Conservation (phyloP, 2,888 invertebrate species). For the Heteropelma amictum region DNA sequence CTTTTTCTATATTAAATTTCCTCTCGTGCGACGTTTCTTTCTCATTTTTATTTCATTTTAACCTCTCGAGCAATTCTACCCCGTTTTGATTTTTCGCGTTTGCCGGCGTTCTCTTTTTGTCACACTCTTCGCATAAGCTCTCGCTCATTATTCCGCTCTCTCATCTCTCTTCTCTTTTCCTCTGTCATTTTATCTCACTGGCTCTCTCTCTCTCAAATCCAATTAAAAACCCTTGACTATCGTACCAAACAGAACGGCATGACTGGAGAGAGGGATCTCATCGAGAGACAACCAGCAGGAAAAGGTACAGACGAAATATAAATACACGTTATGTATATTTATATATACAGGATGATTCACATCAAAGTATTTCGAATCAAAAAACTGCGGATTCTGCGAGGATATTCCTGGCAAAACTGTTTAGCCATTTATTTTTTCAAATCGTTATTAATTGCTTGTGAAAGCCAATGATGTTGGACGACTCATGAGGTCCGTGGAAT, state of each 20-base stretch:
- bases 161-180: constrained; percentile 5
- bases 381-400: too few relatives aligned
- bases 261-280: constrained; percentile 21
- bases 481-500: too few relatives aligned
- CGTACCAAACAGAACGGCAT: constrained; percentile 68
- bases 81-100: constrained; percentile 13
- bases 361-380: too few relatives aligned
- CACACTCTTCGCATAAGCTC: constrained; percentile 59
- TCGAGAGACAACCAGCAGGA: constrained; percentile 40
- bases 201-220: constrained; percentile 67
- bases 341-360: background rate
- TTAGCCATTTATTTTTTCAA: too few relatives aligned
- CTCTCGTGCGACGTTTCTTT: background rate
- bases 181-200: constrained; percentile 24
- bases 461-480: too few relatives aligned
- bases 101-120: background rate
- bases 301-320: background rate
- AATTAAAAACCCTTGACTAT: constrained; percentile 75
- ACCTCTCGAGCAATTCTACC: constrained; percentile 3
- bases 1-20: background rate
- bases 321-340: background rate
- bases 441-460: too few relatives aligned
- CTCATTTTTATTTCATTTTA: background rate
- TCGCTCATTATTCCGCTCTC: constrained; percentile 44
- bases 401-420: too few relatives aligned